These are phyloP conservation scores for Hypotaenidia okinawae DNA, from an alignment of 2,797 vertebrate species.

Conservation along the genomic window DNA sequence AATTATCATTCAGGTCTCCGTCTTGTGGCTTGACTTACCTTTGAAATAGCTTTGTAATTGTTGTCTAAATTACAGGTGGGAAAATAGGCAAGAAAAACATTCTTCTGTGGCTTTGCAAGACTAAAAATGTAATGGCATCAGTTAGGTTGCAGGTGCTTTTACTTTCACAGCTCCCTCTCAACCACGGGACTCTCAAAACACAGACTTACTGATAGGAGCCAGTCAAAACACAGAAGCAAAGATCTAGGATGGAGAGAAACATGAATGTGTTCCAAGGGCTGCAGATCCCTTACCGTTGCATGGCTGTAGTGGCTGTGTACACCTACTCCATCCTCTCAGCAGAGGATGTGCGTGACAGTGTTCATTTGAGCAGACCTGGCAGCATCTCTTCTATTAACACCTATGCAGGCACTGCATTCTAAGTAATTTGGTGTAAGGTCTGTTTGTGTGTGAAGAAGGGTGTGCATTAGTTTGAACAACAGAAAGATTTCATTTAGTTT, in stretches of 20 bases:
- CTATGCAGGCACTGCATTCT: neutral
- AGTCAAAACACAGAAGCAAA: neutral
- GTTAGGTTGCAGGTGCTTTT: neutral
- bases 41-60: neutral
- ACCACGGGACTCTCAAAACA: neutral
- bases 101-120: neutral
- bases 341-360: neutral
- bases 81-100: neutral
- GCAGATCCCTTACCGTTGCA: neutral
- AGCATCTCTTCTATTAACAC: neutral
- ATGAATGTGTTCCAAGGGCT: neutral
- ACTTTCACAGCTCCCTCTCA: neutral
- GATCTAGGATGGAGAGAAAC: neutral
- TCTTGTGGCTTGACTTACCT: neutral
- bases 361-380: neutral
- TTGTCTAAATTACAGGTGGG: neutral
- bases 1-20: neutral
- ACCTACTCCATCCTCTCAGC: neutral
- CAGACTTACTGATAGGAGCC: neutral
- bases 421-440: neutral
- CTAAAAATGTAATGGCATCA: neutral
- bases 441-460: neutral
- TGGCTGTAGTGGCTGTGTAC: too few species aligned
- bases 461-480: neutral
- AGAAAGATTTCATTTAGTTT: neutral